These are phyloP conservation scores for Podabrus alpinus DNA, from an alignment of 2,888 invertebrate genomes.

Conservation along the genomic window DNA sequence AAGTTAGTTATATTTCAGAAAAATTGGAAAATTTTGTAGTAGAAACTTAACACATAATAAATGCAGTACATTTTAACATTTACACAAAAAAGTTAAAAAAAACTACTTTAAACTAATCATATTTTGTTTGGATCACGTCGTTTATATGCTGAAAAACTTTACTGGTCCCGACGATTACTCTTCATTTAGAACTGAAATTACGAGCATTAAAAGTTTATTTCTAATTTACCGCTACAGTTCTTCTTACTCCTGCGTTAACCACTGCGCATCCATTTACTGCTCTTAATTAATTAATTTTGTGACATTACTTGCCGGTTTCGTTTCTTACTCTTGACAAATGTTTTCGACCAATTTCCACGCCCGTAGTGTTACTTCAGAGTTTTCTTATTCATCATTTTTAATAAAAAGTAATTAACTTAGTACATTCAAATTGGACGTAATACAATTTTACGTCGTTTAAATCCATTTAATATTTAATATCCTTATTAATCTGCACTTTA, in stretches of 20 bases:
- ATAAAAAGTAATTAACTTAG: not conserved
- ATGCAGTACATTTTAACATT: no score
- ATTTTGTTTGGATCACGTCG: not conserved
- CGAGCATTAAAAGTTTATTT: constrained; percentile 44
- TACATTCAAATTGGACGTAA: not conserved
- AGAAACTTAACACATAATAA: no score
- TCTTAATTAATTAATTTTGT: constrained; percentile 43
- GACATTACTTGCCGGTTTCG: constrained; percentile 38
- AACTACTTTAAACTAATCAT: not conserved
- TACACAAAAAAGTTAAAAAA: not conserved
- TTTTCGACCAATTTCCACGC: constrained; percentile 22
- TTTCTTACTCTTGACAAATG: constrained; percentile 32
- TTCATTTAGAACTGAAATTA: constrained; percentile 41
- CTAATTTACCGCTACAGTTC: constrained; percentile 42
- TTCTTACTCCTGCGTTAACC: constrained; percentile 37
- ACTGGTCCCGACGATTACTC: constrained; percentile 35
- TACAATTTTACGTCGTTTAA: not conserved
- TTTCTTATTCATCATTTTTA: not conserved
- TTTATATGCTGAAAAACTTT: constrained; percentile 14
- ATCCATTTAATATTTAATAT: not conserved
- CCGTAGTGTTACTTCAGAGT: constrained; percentile 15
- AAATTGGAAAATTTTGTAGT: no score
- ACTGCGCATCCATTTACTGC: constrained; percentile 36
- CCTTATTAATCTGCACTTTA: not conserved
- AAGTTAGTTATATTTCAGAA: no score